Conservation (phyloP, 35 echinoderm and acorn worm species). For the Ophiothrix spiculata region DNA sequence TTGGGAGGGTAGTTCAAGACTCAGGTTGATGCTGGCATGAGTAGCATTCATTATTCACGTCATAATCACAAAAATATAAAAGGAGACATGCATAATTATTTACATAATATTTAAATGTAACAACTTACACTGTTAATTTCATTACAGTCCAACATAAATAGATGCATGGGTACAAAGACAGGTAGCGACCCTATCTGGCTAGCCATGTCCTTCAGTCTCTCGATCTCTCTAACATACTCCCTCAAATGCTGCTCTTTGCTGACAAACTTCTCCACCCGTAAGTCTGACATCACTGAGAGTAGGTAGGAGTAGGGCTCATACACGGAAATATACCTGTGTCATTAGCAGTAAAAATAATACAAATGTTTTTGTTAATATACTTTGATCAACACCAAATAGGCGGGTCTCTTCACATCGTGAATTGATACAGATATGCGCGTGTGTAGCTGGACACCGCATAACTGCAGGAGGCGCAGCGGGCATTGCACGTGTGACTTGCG, state of each 20-base stretch:
- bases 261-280: slow-evolving; percentile 76
- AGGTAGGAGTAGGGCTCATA: slow-evolving; percentile 91
- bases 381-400: too few relatives aligned
- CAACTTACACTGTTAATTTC: slow-evolving; percentile 81
- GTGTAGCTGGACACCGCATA: too few relatives aligned
- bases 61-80: too few relatives aligned
- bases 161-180: slow-evolving; percentile 92
- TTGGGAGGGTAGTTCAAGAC: neutral
- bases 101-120: neutral
- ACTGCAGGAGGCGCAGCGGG: too few relatives aligned
- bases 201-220: slow-evolving; percentile 90
- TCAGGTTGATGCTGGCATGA: neutral
- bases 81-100: neutral
- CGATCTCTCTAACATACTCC: slow-evolving; percentile 95
- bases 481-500: too few relatives aligned
- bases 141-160: slow-evolving; percentile 81
- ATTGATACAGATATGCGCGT: too few relatives aligned
- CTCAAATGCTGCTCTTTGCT: slow-evolving; percentile 90
- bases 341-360: neutral
- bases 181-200: slow-evolving; percentile 68
- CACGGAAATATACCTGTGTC: slow-evolving; percentile 67
- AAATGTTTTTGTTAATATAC: too few relatives aligned
- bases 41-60: too few relatives aligned
- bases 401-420: too few relatives aligned
- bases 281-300: slow-evolving; percentile 62